These are phyloP conservation scores for Aplochiton taeniatus DNA, from an alignment of 2,797 vertebrate genomes.

Conservation along the genomic window DNA sequence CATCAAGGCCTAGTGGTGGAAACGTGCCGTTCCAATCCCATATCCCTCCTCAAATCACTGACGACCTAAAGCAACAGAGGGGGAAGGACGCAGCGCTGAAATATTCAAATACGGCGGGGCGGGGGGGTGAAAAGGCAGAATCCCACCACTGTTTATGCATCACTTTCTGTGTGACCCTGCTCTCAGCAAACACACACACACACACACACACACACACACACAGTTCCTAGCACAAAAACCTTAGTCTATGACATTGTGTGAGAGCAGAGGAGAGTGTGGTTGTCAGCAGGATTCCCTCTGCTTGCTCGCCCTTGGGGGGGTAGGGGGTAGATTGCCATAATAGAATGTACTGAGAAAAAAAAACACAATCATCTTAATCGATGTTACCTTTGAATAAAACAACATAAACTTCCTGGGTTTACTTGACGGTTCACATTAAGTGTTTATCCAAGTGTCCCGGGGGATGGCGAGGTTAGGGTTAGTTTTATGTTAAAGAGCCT, in stretches of 20 bases:
- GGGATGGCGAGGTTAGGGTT: no score
- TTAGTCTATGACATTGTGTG: slow-evolving; percentile 44
- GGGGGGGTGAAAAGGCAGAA: slow-evolving; percentile 36
- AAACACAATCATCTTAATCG: not conserved
- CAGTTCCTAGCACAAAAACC: slow-evolving; percentile 20
- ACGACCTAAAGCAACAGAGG: not conserved
- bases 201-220: slow-evolving; percentile 21
- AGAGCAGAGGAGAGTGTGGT: slow-evolving; percentile 40
- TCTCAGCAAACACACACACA: slow-evolving; percentile 17
- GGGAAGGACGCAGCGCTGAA: slow-evolving; percentile 16
- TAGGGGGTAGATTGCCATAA: not conserved
- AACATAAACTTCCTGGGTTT: no score
- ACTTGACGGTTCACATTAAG: no score
- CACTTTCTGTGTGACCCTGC: slow-evolving; percentile 48
- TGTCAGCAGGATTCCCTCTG: slow-evolving; percentile 55
- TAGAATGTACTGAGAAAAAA: not conserved
- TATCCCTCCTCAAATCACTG: slow-evolving; percentile 1
- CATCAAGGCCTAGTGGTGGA: not conserved
- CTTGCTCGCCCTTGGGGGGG: slow-evolving; percentile 31
- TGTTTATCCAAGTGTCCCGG: no score
- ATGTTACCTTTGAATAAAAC: no score
- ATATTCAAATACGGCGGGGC: slow-evolving; percentile 25
- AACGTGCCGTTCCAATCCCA: not conserved
- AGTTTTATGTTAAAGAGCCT: no score
- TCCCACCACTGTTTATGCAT: slow-evolving; percentile 43